Base-by-base conservation (phyloP, 2,888 invertebrate species). In the Podotricha telesiphe region DNA sequence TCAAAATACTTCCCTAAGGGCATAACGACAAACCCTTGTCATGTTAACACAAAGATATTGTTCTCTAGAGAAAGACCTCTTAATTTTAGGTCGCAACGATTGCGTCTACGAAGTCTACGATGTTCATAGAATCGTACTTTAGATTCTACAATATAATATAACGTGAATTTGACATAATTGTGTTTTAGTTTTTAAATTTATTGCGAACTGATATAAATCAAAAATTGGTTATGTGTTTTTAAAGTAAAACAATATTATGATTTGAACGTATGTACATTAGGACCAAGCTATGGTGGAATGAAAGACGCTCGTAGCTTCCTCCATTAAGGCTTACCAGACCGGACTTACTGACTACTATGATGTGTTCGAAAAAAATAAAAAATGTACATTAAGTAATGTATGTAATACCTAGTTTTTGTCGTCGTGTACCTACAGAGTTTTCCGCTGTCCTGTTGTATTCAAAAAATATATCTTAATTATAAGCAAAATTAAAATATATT, bases 31-130 rank as follows among this genome's bases (percentile, higher is more conserved):
- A 58, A 74, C 74, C 74, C 74, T 69, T 74, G 74, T 74, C 73
- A 74, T 73, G 73, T 73, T 72, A 73, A 71, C 74, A 67, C 69
- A 72, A 72, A 73, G 70, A 73, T 74, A 74, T 71, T 69, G 73
- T 65, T 70, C 74, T 68, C 74, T 64, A 62, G 63, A 72, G 74
- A 65, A 72, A 68, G 62, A 66, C 67, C 73, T 73, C 69, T 70
- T 67, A 71, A 69, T 67, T 74, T 71, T 73, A 66, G 62, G 55
- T 22, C 53, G 62, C 47, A 34, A 15, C 34, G 55, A 62, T 66
- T 62, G 53, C 63, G 47, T 66, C 63, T 64, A 59, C 59, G 22
- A 5, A 34, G 34, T 19, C 45, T n/a, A 22, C 34, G 22, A 59
- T 45, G 45, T 59, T 59, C 22, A 62, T 34, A 62, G 47, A 48